phyloP scores from a whole-genome alignment of 1,140 invertebrate species.

The Charaxes varanes region DNA sequence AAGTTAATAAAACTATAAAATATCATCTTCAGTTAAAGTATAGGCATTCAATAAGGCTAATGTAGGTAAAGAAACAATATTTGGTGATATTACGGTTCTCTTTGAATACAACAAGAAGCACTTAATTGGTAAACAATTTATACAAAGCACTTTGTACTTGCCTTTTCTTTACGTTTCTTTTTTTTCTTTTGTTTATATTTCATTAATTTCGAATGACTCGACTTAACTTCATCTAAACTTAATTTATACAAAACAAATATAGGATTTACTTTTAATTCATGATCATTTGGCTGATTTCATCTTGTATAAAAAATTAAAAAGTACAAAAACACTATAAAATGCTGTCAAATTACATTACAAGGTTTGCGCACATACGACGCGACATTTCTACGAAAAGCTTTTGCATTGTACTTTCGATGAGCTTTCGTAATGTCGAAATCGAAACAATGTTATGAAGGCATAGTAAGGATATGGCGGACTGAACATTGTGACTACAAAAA shows the following conservation, averaged over 20 bases:
- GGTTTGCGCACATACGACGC: slow-evolving; percentile 9
- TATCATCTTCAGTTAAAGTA: slow-evolving; percentile 69
- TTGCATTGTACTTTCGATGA: slow-evolving; percentile 21
- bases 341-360: slow-evolving; percentile 31
- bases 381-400: slow-evolving; percentile 17
- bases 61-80: slow-evolving; percentile 68
- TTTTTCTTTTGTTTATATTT: slow-evolving; percentile 9
- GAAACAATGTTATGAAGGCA: no score
- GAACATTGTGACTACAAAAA: no score
- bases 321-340: slow-evolving; percentile 37
- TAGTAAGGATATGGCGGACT: no score
- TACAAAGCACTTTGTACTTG: slow-evolving; percentile 65
- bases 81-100: slow-evolving; percentile 60
- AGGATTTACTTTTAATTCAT: slow-evolving; percentile 24
- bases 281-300: slow-evolving; percentile 24
- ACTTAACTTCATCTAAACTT: neutral
- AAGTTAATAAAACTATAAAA: slow-evolving; percentile 75
- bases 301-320: slow-evolving; percentile 26
- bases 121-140: slow-evolving; percentile 38
- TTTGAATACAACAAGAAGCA: slow-evolving; percentile 51
- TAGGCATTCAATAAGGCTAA: slow-evolving; percentile 72
- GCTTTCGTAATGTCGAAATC: no score
- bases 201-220: slow-evolving; percentile 9
- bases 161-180: slow-evolving; percentile 27
- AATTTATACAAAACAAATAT: slow-evolving; percentile 7